Base-by-base conservation (phyloP, 2,113 vertebrate species). In the Seriola aureovittata region DNA sequence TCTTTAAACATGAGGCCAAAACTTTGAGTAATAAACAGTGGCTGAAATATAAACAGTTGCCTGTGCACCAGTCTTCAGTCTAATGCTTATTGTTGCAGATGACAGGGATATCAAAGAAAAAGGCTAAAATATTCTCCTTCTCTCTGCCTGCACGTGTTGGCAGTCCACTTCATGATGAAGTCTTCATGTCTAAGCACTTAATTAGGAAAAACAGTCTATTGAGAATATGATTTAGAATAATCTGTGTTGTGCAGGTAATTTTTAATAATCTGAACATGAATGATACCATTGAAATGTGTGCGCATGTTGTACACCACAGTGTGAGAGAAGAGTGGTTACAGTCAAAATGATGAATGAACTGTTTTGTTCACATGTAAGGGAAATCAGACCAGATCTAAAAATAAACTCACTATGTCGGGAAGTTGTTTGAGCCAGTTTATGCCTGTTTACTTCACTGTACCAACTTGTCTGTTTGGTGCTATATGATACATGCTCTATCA, bases 21-120 rank as follows among this genome's bases (percentile, higher is more conserved):
- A 52, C 54, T 66, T 78, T 65, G 4, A 67, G 69, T 71, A 58
- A 77, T 70, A 78, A 82, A 75, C 75, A 78, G 5, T 29, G 60
- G 55, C 44, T 75, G 50, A 64, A 62, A 55, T 70, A 29, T 84
- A 86, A 86, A 78, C 63, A 74, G 44, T 54, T 72, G 62, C 19
- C 58, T 7, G 9, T 42, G 38, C 42, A 72, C 4, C 38, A 50
- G 71, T 72, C 72, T 80, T 59, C 60, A 65, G 19, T 58, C n/a
- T 65, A 44, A 74, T 62, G n/a, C 19, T 63, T 62, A 44, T 54
- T 64, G 25, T 65, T 48, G 17, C 44, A 75, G 17, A 63, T 40
- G 29, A 62, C 42, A 75, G 34, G 8, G 14, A n/a, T 32, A 19
- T n/a, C 2, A 58, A 6, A 25, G 21, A 19, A 75, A 32, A 67